Evolutionary conservation across 2,888 invertebrate genomes (phyloP).

Genomic region (Teleiodes luculella): DNA sequence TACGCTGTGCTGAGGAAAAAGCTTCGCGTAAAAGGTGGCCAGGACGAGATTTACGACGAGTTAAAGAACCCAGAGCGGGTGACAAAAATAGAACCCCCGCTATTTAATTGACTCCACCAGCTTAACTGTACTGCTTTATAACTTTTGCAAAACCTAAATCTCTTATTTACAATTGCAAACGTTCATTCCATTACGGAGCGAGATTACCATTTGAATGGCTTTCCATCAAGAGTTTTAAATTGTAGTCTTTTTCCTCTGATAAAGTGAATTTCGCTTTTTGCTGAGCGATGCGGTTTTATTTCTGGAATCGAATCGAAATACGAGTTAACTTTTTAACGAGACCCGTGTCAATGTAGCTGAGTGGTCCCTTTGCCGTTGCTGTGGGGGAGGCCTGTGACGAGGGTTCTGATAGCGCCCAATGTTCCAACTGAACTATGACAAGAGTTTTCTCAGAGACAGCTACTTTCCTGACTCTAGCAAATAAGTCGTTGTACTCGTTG

Average conservation of each 20-base stretch:
- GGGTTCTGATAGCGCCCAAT: slow-evolving; percentile 7
- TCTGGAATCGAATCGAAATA: neutral
- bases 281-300: slow-evolving; percentile 3
- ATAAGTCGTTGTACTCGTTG: neutral
- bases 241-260: neutral
- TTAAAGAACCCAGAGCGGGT: slow-evolving; percentile 6
- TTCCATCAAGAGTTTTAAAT: slow-evolving; percentile 1
- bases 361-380: slow-evolving; percentile 15
- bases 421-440: slow-evolving; percentile 3
- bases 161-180: slow-evolving; percentile 6
- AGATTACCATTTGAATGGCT: slow-evolving; percentile 8
- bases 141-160: neutral
- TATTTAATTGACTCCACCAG: neutral
- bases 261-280: neutral
- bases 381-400: slow-evolving; percentile 6
- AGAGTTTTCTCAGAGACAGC: neutral
- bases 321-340: slow-evolving; percentile 26
- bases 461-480: neutral
- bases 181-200: neutral
- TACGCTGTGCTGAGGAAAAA: slow-evolving; percentile 5
- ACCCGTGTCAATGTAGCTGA: slow-evolving; percentile 36
- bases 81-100: neutral
- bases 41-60: slow-evolving; percentile 12
- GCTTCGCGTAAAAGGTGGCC: slow-evolving; percentile 13
- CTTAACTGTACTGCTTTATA: neutral